Evolutionary conservation across 2,888 invertebrate genomes (phyloP).

Genomic region (Pollenia griseotomentosa): DNA sequence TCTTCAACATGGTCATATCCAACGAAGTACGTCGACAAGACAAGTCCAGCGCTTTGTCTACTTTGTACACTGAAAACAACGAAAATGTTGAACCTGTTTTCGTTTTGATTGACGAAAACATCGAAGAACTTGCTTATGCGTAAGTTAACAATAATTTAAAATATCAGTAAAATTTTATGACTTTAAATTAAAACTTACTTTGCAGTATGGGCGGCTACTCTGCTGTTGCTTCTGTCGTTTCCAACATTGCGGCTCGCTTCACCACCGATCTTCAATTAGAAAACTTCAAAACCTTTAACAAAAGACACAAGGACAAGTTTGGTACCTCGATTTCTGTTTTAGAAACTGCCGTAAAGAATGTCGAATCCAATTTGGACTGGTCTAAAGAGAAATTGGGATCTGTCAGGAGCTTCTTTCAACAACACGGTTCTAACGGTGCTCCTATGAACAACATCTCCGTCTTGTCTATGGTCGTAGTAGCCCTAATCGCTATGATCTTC

Average conservation of each 20-base stretch:
- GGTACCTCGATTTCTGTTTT: slow-evolving; percentile 77
- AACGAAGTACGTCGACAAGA: slow-evolving; percentile 82
- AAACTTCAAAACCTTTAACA: slow-evolving; percentile 77
- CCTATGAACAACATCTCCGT: slow-evolving; percentile 74
- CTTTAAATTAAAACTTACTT: slow-evolving; percentile 4
- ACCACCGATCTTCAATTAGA: slow-evolving; percentile 78
- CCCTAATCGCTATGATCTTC: slow-evolving; percentile 74
- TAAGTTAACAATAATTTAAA: slow-evolving; percentile 75
- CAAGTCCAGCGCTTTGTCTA: slow-evolving; percentile 80
- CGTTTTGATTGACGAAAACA: slow-evolving; percentile 83
- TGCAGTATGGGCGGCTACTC: slow-evolving; percentile 80
- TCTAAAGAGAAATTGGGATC: slow-evolving; percentile 75
- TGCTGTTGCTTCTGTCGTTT: slow-evolving; percentile 80
- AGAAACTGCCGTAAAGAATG: slow-evolving; percentile 76
- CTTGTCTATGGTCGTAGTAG: slow-evolving; percentile 75
- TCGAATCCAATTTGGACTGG: slow-evolving; percentile 81
- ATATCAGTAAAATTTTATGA: background rate
- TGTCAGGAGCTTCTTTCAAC: slow-evolving; percentile 77
- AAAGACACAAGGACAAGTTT: slow-evolving; percentile 77
- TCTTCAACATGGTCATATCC: slow-evolving; percentile 85
- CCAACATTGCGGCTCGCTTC: slow-evolving; percentile 81
- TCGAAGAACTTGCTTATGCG: slow-evolving; percentile 76
- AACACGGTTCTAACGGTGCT: slow-evolving; percentile 74
- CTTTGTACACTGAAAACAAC: slow-evolving; percentile 85
- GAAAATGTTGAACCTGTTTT: slow-evolving; percentile 86